These are phyloP conservation scores for Eulemur mongoz DNA, from an alignment of 2,797 vertebrate genomes.

Conservation along the genomic window DNA sequence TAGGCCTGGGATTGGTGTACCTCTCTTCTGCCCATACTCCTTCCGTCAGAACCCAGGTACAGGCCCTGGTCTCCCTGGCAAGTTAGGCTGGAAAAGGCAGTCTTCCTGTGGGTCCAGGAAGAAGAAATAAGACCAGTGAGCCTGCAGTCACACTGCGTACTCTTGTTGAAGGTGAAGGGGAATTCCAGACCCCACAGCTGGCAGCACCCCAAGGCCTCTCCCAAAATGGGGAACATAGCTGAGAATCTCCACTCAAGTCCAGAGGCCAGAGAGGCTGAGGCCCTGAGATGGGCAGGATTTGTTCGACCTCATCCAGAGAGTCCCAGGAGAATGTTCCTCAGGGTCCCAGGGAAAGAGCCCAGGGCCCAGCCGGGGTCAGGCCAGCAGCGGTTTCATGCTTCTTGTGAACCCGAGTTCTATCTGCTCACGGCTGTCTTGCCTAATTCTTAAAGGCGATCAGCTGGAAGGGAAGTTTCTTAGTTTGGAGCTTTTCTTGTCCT, in stretches of 20 bases:
- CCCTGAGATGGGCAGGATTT: background rate
- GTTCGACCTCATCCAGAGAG: background rate
- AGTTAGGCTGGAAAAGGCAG: background rate
- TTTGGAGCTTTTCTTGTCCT: background rate
- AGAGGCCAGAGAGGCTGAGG: background rate
- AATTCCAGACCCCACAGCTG: background rate
- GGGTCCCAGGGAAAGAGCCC: background rate
- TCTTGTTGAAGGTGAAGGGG: background rate
- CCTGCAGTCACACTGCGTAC: background rate
- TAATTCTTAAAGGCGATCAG: background rate
- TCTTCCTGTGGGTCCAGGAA: background rate
- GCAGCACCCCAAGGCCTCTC: background rate
- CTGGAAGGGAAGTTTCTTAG: background rate
- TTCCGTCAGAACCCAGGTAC: background rate
- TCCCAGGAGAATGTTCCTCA: background rate
- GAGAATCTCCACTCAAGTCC: background rate
- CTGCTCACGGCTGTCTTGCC: background rate
- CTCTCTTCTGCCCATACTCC: background rate
- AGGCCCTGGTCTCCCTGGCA: background rate
- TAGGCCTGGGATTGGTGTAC: background rate
- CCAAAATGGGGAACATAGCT: background rate
- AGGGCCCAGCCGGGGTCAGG: background rate
- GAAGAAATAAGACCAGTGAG: background rate
- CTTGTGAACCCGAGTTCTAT: background rate
- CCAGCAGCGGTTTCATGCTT: background rate